phyloP scores from a whole-genome alignment of 2,888 invertebrate genomes.

The Morpho helenor region DNA sequence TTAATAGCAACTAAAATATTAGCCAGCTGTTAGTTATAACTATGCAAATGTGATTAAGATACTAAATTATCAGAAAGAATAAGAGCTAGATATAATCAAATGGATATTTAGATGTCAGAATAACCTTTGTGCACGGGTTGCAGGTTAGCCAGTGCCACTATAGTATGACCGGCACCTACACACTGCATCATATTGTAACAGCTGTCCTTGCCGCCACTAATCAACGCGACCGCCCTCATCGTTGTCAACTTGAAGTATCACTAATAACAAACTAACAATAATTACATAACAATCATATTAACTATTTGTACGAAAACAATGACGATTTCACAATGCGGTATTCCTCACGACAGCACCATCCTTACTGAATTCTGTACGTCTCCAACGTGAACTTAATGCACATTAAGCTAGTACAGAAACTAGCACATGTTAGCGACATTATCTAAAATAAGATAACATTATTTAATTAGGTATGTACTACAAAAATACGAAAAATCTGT shows the following conservation, averaged over 20 bases:
- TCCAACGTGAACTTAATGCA: conserved; percentile 16
- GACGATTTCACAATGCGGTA: conserved; percentile 52
- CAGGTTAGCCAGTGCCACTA: conserved; percentile 97
- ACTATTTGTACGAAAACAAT: conserved; percentile 55
- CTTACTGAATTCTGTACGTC: conserved; percentile 10
- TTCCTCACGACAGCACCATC: conserved; percentile 50
- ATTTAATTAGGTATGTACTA: conserved; percentile 38
- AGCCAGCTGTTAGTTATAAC: too few relatives aligned
- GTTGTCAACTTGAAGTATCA: conserved; percentile 53
- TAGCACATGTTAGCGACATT: conserved; percentile 24
- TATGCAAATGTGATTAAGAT: too few relatives aligned
- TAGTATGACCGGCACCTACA: conserved; percentile 95
- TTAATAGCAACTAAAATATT: too few relatives aligned
- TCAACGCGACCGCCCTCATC: conserved; percentile 93
- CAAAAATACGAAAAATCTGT: conserved; percentile 43
- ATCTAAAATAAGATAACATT: conserved; percentile 62
- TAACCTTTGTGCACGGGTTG: conserved; percentile 90
- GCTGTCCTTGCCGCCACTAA: conserved; percentile 99
- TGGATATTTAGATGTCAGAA: conserved; percentile 27
- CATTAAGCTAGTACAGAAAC: conserved; percentile 17
- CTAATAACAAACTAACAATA: conserved; percentile 46
- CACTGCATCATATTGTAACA: conserved; percentile 99
- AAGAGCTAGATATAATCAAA: neutral
- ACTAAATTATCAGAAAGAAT: too few relatives aligned
- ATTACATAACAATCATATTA: conserved; percentile 69